A percentile compares a stretch with the other conserved stretches of the same genome.
These are phyloP conservation scores for Isoperla grammatica DNA, from an alignment of 2,888 invertebrate genomes.

Conservation along the genomic window DNA sequence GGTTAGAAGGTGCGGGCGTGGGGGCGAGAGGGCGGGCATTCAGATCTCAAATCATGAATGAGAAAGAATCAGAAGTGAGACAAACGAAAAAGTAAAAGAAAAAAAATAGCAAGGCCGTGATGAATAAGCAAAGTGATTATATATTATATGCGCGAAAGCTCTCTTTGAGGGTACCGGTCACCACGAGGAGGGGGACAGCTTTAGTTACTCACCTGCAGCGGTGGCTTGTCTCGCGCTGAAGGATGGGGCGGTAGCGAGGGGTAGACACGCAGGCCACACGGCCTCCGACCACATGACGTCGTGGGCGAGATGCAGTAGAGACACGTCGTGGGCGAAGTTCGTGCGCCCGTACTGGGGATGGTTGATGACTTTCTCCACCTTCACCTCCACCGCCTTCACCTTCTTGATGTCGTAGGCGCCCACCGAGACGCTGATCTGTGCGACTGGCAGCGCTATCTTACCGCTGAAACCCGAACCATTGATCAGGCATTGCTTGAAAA, in stretches of 20 bases:
- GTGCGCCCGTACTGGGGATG: constrained; percentile 70
- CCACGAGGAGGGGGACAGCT: too few relatives aligned
- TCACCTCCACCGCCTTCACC: constrained; percentile 45
- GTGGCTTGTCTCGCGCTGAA: constrained; percentile 8
- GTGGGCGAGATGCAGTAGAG: constrained; percentile 54
- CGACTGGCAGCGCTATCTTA: constrained; percentile 48
- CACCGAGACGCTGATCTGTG: constrained; percentile 60
- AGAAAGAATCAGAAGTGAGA: too few relatives aligned
- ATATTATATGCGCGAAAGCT: too few relatives aligned
- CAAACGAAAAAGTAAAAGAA: too few relatives aligned
- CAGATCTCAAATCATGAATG: too few relatives aligned
- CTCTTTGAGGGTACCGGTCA: too few relatives aligned
- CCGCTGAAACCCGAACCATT: not conserved
- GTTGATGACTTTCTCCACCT: constrained; percentile 52
- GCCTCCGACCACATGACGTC: constrained; percentile 63
- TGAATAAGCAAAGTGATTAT: too few relatives aligned
- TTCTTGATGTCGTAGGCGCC: constrained; percentile 66
- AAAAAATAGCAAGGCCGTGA: too few relatives aligned
- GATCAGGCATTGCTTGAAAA: too few relatives aligned
- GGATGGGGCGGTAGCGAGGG: constrained; percentile 43
- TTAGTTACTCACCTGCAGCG: not conserved
- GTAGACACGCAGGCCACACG: constrained; percentile 73
- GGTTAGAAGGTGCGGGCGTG: too few relatives aligned
- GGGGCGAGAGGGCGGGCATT: too few relatives aligned
- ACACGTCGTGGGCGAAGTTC: constrained; percentile 50